These are phyloP conservation scores for Mirounga angustirostris DNA, from an alignment of 2,113 vertebrate species.

Conservation along the genomic window DNA sequence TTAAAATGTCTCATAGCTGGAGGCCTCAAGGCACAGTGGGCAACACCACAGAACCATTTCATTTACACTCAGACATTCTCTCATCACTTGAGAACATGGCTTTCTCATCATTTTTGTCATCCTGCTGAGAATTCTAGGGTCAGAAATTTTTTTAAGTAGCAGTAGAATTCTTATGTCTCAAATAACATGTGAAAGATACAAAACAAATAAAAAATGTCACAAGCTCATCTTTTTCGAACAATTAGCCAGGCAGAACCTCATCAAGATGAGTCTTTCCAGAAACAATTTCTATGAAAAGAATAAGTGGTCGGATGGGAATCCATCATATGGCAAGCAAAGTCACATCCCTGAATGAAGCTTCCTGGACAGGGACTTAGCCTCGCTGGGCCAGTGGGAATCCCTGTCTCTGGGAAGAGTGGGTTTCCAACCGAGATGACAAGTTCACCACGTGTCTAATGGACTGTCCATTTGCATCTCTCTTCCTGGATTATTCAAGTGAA, in stretches of 20 bases:
- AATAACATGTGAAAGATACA: neutral
- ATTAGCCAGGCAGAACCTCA: neutral
- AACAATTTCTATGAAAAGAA: neutral
- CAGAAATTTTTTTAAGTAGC: slow-evolving; percentile 37
- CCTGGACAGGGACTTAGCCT: neutral
- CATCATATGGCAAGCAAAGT: slow-evolving; percentile 40
- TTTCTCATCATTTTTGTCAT: slow-evolving; percentile 1
- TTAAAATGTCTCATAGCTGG: neutral
- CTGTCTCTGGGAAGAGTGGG: neutral
- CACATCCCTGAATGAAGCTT: neutral
- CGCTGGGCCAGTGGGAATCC: neutral
- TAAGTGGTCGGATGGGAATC: neutral
- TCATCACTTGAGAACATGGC: neutral
- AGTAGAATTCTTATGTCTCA: slow-evolving; percentile 18
- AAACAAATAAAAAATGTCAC: slow-evolving; percentile 17
- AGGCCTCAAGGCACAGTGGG: neutral
- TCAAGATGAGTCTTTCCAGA: neutral
- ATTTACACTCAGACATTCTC: neutral
- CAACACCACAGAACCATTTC: neutral
- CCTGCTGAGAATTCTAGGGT: neutral
- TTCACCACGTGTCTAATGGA: neutral
- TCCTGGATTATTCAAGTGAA: neutral
- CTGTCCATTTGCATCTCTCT: neutral
- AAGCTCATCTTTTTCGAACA: neutral
- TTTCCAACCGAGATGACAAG: slow-evolving; percentile 2